Evolutionary conservation across 2,888 invertebrate genomes (phyloP).

Genomic region (Teleogryllus oceanicus): DNA sequence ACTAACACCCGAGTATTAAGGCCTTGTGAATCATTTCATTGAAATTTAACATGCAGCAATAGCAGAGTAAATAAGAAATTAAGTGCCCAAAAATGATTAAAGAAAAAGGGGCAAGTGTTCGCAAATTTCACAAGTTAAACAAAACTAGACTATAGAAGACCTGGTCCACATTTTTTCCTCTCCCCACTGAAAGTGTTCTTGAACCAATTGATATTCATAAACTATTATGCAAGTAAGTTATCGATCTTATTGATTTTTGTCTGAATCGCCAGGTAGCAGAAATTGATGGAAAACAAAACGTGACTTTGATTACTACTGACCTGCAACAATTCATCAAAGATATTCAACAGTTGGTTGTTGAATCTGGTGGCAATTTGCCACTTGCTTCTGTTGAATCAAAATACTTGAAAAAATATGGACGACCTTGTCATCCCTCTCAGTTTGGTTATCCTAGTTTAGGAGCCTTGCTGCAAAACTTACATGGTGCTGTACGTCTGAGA

Average conservation of each 20-base stretch:
- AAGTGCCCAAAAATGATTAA: too few relatives aligned
- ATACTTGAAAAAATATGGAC: constrained; percentile 48
- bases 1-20: too few relatives aligned
- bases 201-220: too few relatives aligned
- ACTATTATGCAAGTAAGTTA: too few relatives aligned
- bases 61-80: too few relatives aligned
- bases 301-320: constrained; percentile 38
- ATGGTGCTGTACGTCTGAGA: constrained; percentile 52
- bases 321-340: constrained; percentile 53
- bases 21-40: too few relatives aligned
- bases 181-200: too few relatives aligned
- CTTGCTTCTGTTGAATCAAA: constrained; percentile 48
- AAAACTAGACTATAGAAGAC: too few relatives aligned
- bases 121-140: too few relatives aligned
- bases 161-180: too few relatives aligned
- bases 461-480: constrained; percentile 54
- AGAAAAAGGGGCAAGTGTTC: too few relatives aligned
- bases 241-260: background rate
- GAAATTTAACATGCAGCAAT: too few relatives aligned
- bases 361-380: constrained; percentile 50
- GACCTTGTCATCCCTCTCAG: constrained; percentile 51
- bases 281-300: constrained; percentile 43
- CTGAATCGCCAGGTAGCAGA: constrained; percentile 42
- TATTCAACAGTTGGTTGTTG: constrained; percentile 52
- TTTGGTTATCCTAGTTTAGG: constrained; percentile 53